Evolutionary conservation across 2,888 invertebrate genomes (phyloP).

Genomic region (Mythimna albipuncta): DNA sequence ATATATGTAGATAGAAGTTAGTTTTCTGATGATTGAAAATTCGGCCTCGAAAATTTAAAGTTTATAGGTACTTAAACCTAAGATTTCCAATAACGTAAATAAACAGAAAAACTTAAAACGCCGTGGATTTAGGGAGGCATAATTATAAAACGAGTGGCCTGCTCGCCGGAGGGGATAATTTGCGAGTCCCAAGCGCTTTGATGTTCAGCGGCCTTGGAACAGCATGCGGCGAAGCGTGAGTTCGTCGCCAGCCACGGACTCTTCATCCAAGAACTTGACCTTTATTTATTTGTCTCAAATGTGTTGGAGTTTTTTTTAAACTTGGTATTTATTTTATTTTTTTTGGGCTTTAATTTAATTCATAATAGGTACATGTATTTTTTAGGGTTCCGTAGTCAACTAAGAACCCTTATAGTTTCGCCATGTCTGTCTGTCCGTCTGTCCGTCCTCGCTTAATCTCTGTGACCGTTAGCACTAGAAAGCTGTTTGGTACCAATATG

Average conservation of each 20-base stretch:
- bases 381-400: too few species aligned
- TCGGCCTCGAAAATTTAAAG: too few species aligned
- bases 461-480: too few species aligned
- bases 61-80: constrained; percentile 1
- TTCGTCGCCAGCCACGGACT: constrained; percentile 65
- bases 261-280: constrained; percentile 83
- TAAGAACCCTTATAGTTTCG: too few species aligned
- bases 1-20: too few species aligned
- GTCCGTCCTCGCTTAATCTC: too few species aligned
- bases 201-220: constrained; percentile 85
- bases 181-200: constrained; percentile 79
- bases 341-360: neutral
- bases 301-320: constrained; percentile 1
- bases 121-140: constrained; percentile 71
- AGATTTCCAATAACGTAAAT: constrained; percentile 38
- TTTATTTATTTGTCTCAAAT: constrained; percentile 75
- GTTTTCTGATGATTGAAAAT: too few species aligned
- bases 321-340: neutral
- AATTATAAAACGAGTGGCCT: constrained; percentile 65
- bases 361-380: too few species aligned
- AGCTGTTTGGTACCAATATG: too few species aligned
- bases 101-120: constrained; percentile 51
- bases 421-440: too few species aligned
- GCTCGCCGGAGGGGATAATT: constrained; percentile 84
- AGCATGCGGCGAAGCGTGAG: constrained; percentile 77